Percentiles rank a stretch among this genome's conserved stretches.
phyloP scores from a whole-genome alignment of 2,888 invertebrate genomes.

The Romanomermis culicivorax region DNA sequence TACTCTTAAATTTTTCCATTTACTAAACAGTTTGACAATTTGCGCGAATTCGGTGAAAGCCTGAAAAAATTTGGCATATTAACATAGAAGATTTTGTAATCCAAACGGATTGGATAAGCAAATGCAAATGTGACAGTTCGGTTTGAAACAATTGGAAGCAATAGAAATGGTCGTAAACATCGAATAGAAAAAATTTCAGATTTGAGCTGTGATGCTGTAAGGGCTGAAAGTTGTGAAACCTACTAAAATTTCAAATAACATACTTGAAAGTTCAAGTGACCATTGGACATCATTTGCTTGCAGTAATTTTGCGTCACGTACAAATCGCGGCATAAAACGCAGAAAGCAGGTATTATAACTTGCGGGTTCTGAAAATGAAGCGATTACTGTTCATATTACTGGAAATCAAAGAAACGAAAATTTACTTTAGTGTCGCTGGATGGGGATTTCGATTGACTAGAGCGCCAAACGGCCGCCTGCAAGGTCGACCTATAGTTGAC shows the following conservation, averaged over 20 bases:
- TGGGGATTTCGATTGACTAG: no score
- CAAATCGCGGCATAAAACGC: background rate
- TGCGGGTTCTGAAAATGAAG: no score
- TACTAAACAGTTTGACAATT: slow-evolving; percentile 62
- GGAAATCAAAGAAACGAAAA: no score
- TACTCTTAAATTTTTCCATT: slow-evolving; percentile 57
- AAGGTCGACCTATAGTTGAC: slow-evolving; percentile 62
- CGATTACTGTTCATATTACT: background rate
- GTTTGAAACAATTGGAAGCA: no score
- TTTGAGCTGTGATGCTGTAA: background rate
- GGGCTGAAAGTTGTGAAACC: background rate
- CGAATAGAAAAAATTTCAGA: background rate
- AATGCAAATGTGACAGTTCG: no score
- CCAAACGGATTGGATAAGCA: background rate
- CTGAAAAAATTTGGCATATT: slow-evolving; percentile 21
- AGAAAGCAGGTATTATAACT: background rate
- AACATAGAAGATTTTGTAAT: background rate
- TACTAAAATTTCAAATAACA: no score
- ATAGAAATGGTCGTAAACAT: no score
- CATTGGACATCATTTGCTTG: slow-evolving; percentile 55
- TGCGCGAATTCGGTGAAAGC: slow-evolving; percentile 79
- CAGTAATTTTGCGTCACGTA: slow-evolving; percentile 44
- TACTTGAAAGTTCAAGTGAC: slow-evolving; percentile 70
- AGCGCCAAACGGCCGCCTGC: slow-evolving; percentile 49
- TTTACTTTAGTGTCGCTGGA: no score